These are phyloP conservation scores for Clinocottus analis DNA, from an alignment of 2,113 vertebrate species.

Conservation along the genomic window DNA sequence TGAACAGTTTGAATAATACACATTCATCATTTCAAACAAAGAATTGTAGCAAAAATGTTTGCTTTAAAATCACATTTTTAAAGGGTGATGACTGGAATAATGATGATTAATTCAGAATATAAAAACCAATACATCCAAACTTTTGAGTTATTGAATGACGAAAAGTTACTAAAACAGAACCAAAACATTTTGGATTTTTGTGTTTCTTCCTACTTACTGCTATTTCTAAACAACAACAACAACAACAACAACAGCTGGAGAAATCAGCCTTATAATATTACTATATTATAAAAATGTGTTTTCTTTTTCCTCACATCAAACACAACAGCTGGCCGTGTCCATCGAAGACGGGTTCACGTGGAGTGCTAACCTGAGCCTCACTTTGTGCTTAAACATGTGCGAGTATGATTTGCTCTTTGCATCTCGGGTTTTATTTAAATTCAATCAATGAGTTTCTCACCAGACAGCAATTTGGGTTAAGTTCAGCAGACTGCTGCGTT, in stretches of 20 bases:
- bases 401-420: background rate
- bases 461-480: conserved; percentile 33
- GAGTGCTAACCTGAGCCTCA: background rate
- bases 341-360: background rate
- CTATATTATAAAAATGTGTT: background rate
- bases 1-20: conserved; percentile 20
- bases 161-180: background rate
- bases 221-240: background rate
- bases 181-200: too few relatives aligned
- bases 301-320: background rate
- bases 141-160: background rate
- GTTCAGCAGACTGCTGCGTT: conserved; percentile 28
- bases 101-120: background rate
- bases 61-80: background rate
- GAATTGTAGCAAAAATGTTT: background rate
- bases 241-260: background rate
- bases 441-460: conserved; percentile 13
- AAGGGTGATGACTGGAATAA: background rate
- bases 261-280: too few relatives aligned
- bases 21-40: conserved; percentile 7
- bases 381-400: background rate
- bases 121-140: background rate
- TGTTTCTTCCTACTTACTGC: background rate
- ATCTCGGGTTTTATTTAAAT: conserved; percentile 22
- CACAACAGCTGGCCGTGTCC: background rate